phyloP scores from a whole-genome alignment of 2,113 vertebrate species.

The Oreocharis arfaki region DNA sequence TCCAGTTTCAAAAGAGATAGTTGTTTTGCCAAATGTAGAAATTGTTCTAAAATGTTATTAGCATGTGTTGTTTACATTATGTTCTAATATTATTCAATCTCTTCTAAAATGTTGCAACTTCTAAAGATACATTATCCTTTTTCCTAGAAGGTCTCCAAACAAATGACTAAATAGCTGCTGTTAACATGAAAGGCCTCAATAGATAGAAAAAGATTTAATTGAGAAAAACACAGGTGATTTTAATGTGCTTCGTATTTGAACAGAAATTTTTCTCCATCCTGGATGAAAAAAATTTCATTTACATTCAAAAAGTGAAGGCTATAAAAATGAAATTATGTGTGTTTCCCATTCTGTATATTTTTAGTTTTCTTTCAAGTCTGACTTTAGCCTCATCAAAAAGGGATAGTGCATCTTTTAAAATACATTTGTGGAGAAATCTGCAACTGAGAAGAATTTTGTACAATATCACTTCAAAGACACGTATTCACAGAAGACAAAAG shows the following conservation, averaged over 20 bases:
- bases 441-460: conserved; percentile 69
- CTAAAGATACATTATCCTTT: conserved; percentile 78
- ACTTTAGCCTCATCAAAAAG: conserved; percentile 64
- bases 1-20: conserved; percentile 71
- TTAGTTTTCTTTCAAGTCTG: conserved; percentile 47
- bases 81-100: conserved; percentile 64
- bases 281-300: not conserved
- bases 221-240: conserved; percentile 32
- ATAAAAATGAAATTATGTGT: conserved; percentile 29
- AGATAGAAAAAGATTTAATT: conserved; percentile 25
- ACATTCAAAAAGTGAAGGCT: conserved; percentile 24
- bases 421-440: conserved; percentile 69
- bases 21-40: conserved; percentile 76
- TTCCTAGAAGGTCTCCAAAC: conserved; percentile 53
- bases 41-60: conserved; percentile 68
- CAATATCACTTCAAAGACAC: conserved; percentile 60
- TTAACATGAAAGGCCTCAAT: conserved; percentile 48
- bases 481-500: conserved; percentile 58
- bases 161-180: conserved; percentile 54
- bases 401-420: conserved; percentile 77
- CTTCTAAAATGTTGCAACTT: conserved; percentile 60
- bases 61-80: conserved; percentile 75
- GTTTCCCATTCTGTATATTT: conserved; percentile 47
- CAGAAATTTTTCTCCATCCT: conserved; percentile 39
- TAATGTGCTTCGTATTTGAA: conserved; percentile 36